Evolutionary conservation across 1,140 invertebrate genomes (phyloP), one percentile per base, ranked within the genome.

Genomic region (Pseudomyrmex cubaensis): DNA sequence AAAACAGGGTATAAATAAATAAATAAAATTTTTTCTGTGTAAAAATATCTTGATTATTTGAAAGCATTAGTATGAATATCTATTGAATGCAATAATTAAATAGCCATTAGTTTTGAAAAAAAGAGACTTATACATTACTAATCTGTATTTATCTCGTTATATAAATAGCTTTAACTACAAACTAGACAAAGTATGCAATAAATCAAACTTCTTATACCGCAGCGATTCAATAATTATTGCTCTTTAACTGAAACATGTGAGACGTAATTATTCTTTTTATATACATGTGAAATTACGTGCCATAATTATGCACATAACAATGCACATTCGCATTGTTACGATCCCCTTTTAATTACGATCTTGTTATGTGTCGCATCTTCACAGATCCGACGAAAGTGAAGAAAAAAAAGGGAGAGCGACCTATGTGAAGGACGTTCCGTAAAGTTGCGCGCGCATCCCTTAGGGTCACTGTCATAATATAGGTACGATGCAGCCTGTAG

Each of bases 401-500:
- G 62, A 25, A 7, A 35, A 75, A 70, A 76, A 86, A 85, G 66
- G 75, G 85, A 87, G 54, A 85, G 82, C 46, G 73, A 72, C n/a
- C 22, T 50, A 44, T 7, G 35, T 15, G 64, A 66, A 90, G 87
- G 85, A 90, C 88, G 85, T 63, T 86, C 44, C 52, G 77, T 85
- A 35, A 35, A 35, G 59, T 17, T 89, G 90, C 89, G 89, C 89
- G 85, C 89, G 88, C 86, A 90, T 54, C 84, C 67, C 77, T 83
- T 88, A 76, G 59, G 73, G 50, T 54, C 83, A 22, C 25, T 69
- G 70, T 83, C 54, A 78, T 59, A 63, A 57, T 22, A 76, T n/a
- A 59, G 62, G 20, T 67, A 84, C 87, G 73, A 90, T 90, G 82
- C 90, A 93, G 87, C 82, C 91, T 64, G 91, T 93, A 67, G 91